phyloP scores from a whole-genome alignment of 2,888 invertebrate genomes.

The Oasisia sp. region DNA sequence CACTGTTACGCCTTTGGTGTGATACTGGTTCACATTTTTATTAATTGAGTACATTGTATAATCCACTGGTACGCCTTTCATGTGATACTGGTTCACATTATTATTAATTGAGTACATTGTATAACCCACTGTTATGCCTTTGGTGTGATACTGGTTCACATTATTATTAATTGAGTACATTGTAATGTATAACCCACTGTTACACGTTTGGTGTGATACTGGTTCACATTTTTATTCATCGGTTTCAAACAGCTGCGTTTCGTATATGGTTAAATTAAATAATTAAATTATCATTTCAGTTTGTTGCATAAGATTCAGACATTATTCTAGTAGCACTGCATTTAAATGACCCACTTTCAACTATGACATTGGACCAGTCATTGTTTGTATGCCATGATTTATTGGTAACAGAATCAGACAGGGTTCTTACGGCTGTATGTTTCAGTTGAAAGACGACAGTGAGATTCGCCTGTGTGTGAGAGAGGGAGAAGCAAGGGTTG shows the following conservation, averaged over 20 bases:
- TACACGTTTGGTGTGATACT: background rate
- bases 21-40: background rate
- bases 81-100: background rate
- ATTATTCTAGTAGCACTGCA: background rate
- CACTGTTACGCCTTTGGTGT: background rate
- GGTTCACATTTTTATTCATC: background rate
- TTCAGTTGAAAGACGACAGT: background rate
- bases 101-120: background rate
- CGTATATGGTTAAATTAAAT: background rate
- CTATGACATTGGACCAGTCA: background rate
- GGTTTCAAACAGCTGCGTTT: background rate
- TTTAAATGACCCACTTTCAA: background rate
- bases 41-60: background rate
- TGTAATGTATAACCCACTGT: background rate
- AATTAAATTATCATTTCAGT: background rate
- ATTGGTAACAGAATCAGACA: background rate
- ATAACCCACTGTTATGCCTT: background rate
- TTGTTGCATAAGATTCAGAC: background rate
- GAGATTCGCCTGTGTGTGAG: background rate
- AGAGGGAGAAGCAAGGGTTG: slow-evolving; percentile 1
- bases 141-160: background rate
- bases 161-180: too few species aligned
- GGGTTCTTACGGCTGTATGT: background rate
- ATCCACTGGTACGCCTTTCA: background rate
- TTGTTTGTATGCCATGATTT: background rate